Evolutionary conservation across 2,113 vertebrate species (phyloP).

Genomic region (Microcebus ravelobensis): DNA sequence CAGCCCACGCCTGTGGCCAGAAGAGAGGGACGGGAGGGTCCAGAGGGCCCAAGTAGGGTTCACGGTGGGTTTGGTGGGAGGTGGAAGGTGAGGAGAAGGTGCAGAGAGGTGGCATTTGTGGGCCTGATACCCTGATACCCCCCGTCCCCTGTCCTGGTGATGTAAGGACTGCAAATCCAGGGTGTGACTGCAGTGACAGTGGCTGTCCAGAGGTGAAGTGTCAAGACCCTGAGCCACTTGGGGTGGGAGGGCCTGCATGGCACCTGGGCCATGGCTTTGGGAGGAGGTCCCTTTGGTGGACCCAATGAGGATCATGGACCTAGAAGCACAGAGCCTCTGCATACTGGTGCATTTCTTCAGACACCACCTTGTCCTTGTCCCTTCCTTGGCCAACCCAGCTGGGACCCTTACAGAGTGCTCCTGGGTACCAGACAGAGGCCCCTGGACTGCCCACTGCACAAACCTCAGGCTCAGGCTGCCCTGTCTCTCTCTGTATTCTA

Average conservation of each 20-base stretch:
- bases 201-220: not conserved
- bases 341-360: not conserved
- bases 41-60: not conserved
- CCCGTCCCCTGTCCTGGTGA: not conserved
- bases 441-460: accelerated
- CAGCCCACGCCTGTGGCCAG: not conserved
- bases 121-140: no score
- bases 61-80: not conserved
- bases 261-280: not conserved
- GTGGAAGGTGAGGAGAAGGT: not conserved
- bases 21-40: not conserved
- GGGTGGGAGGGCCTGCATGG: not conserved
- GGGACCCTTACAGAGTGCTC: not conserved
- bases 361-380: accelerated
- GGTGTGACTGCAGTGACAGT: not conserved
- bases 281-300: not conserved
- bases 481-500: not conserved
- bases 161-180: not conserved
- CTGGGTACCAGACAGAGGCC: accelerated
- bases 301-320: not conserved
- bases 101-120: not conserved
- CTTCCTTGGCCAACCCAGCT: not conserved
- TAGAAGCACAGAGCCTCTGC: not conserved
- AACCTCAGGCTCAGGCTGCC: not conserved
- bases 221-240: not conserved